phyloP scores from a whole-genome alignment of 2,113 vertebrate genomes.

The Heptranchias perlo region DNA sequence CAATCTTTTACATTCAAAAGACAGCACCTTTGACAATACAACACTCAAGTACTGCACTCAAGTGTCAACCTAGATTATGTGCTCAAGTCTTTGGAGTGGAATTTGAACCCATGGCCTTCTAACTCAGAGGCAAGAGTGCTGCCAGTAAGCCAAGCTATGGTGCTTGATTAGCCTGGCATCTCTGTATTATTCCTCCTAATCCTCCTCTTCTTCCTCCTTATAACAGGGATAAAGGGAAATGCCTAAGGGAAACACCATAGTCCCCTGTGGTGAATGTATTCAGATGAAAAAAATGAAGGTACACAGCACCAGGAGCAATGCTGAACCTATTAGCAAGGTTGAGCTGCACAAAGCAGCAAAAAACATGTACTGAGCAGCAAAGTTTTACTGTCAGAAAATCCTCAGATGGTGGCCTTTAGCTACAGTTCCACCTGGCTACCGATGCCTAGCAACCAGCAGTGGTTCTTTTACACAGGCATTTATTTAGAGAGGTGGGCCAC shows the following conservation, averaged over 20 bases:
- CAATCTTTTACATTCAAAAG: not conserved
- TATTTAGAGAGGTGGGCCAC: not conserved
- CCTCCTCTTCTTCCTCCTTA: slow-evolving; percentile 11
- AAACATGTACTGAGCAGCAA: not conserved
- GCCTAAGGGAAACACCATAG: not conserved
- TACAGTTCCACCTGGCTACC: not conserved
- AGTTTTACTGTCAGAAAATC: not conserved
- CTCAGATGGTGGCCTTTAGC: not conserved
- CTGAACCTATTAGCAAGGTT: not conserved
- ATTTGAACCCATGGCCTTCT: not conserved
- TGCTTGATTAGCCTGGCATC: not conserved
- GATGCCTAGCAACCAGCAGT: not conserved
- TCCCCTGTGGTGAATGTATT: slow-evolving; percentile 20
- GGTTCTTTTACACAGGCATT: not conserved
- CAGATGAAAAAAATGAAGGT: not conserved
- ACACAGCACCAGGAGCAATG: not conserved
- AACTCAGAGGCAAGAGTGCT: slow-evolving; percentile 5
- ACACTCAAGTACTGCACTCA: not conserved
- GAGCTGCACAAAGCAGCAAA: not conserved
- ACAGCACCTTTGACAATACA: not conserved
- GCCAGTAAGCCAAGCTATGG: not conserved
- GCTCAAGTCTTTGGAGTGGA: slow-evolving; percentile 9
- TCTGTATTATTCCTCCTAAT: not conserved
- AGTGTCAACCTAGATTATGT: slow-evolving; percentile 22
- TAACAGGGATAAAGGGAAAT: slow-evolving; percentile 5